phyloP scores from a whole-genome alignment of 1,140 invertebrate genomes.

The Lasioglossum albipes region DNA sequence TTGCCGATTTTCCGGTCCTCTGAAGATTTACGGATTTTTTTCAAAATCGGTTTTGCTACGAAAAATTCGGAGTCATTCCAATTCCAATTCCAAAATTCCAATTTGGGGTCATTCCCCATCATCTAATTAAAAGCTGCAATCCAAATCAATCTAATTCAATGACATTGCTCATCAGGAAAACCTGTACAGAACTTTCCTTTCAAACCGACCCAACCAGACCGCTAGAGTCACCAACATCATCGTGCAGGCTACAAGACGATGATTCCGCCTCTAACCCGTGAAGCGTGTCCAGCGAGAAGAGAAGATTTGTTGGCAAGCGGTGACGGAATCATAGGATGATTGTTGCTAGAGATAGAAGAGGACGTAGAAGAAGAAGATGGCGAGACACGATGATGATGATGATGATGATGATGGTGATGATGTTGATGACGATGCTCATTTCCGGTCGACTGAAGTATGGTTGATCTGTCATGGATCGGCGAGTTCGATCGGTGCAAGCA shows the following conservation, averaged over 20 bases:
- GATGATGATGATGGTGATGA: conserved; percentile 55
- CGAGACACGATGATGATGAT: conserved; percentile 63
- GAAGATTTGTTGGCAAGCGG: conserved; percentile 69
- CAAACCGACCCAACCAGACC: neutral
- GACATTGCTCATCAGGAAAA: too few species aligned
- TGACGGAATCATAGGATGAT: conserved; percentile 75
- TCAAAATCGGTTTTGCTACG: too few species aligned
- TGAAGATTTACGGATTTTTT: too few species aligned
- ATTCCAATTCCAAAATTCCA: too few species aligned
- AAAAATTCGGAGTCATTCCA: too few species aligned
- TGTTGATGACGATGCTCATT: conserved; percentile 44
- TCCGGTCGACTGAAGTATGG: conserved; percentile 41
- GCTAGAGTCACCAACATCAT: conserved; percentile 50
- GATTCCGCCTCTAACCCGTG: conserved; percentile 76
- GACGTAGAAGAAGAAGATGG: conserved; percentile 73
- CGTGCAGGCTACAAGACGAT: conserved; percentile 63
- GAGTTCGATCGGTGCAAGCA: conserved; percentile 60
- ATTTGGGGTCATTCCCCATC: too few species aligned
- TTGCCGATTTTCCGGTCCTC: too few species aligned
- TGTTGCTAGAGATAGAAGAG: conserved; percentile 78
- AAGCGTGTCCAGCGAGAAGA: conserved; percentile 64
- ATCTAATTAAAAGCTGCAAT: too few species aligned
- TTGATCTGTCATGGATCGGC: conserved; percentile 59
- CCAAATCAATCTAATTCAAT: too few species aligned
- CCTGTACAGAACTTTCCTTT: neutral